These are phyloP conservation scores for Prosopocoilus inquinatus DNA, from an alignment of 2,888 invertebrate species.

Conservation along the genomic window DNA sequence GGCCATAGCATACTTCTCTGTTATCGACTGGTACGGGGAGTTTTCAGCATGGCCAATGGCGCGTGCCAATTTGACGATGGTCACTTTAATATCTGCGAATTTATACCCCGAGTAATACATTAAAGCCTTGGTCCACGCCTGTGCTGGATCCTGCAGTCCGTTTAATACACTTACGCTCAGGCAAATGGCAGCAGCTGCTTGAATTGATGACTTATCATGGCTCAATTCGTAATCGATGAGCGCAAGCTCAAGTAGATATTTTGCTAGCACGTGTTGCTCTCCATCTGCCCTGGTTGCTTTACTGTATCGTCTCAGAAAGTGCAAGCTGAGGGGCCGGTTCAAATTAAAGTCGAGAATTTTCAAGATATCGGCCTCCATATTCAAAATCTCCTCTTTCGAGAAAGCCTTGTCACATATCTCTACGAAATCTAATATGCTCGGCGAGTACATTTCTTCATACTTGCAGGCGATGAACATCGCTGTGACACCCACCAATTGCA, in stretches of 20 bases:
- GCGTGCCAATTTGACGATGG: conserved; percentile 67
- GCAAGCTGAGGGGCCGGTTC: conserved; percentile 82
- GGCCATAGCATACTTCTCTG: conserved; percentile 62
- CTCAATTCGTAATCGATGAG: conserved; percentile 79
- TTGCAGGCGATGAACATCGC: conserved; percentile 90
- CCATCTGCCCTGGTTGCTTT: conserved; percentile 63
- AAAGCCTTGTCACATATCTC: conserved; percentile 90
- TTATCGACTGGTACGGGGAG: conserved; percentile 69
- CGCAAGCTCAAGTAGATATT: conserved; percentile 86
- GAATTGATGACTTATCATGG: conserved; percentile 76
- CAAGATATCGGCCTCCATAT: conserved; percentile 81
- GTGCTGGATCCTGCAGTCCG: conserved; percentile 47
- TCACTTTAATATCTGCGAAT: conserved; percentile 65
- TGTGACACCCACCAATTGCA: conserved; percentile 88
- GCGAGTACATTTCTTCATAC: conserved; percentile 91
- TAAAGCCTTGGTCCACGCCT: conserved; percentile 73
- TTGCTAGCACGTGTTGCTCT: conserved; percentile 61
- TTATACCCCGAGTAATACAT: conserved; percentile 74
- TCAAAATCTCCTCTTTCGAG: conserved; percentile 70
- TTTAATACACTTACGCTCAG: conserved; percentile 62
- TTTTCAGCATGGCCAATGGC: conserved; percentile 67
- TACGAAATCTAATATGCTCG: conserved; percentile 84
- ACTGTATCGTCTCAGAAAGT: conserved; percentile 78
- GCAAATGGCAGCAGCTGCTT: conserved; percentile 79
- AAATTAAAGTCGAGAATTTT: conserved; percentile 75